A percentile compares a stretch with the other conserved stretches of the same genome.
Evolutionary conservation across 2,797 vertebrate genomes (phyloP).

Genomic region (Allochrocebus solatus): DNA sequence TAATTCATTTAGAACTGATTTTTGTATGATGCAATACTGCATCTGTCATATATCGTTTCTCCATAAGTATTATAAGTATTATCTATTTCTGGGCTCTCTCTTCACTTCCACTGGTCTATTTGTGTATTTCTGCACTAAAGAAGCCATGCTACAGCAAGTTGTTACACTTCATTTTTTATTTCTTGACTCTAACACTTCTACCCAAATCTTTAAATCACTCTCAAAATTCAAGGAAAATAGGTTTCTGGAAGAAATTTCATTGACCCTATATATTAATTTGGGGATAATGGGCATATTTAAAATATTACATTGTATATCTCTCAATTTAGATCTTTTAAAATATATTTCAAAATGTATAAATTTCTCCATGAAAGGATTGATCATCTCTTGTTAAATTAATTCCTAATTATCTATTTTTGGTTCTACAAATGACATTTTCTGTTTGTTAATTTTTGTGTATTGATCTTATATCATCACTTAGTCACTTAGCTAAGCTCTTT

Average conservation of each 20-base stretch:
- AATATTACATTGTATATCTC: background rate
- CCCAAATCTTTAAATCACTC: background rate
- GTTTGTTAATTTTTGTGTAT: background rate
- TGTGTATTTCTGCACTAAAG: background rate
- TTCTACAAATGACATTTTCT: background rate
- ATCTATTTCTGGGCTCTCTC: background rate
- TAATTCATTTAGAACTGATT: background rate
- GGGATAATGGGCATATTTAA: background rate
- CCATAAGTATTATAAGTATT: background rate
- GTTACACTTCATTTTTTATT: background rate
- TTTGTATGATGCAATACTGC: background rate
- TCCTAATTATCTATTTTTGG: background rate
- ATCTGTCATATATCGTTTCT: background rate
- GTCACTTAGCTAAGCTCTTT: background rate
- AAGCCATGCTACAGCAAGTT: background rate
- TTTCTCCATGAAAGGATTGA: background rate
- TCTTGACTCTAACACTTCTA: background rate
- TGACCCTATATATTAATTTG: background rate
- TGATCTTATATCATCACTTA: background rate
- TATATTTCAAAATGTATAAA: background rate
- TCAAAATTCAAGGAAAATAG: background rate
- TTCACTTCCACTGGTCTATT: background rate
- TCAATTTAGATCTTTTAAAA: background rate
- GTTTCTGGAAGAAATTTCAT: background rate
- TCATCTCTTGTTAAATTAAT: background rate